Conservation (phyloP, 2,888 invertebrate genomes). For the Polydrusus pterygomalis region DNA sequence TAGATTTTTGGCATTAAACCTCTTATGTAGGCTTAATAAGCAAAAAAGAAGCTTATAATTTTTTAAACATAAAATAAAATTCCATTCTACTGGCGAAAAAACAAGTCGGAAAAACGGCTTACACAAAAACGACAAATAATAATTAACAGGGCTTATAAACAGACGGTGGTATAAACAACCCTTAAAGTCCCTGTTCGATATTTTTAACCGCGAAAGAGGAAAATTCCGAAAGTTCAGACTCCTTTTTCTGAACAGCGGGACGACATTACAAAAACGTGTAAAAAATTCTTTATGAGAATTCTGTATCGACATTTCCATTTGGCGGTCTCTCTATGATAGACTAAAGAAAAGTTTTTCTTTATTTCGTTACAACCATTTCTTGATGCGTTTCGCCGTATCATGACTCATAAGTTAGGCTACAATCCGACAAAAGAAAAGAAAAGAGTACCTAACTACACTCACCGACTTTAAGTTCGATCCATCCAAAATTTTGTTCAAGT, state of each 20-base stretch:
- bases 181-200: conserved; percentile 30
- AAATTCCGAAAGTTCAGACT: conserved; percentile 13
- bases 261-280: not conserved
- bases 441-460: too few species aligned
- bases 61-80: conserved; percentile 18
- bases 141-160: conserved; percentile 37
- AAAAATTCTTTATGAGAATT: too few species aligned
- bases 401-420: too few species aligned
- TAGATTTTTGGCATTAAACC: too few species aligned
- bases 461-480: too few species aligned
- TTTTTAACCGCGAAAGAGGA: conserved; percentile 30
- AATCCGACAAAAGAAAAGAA: too few species aligned
- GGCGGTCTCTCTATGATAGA: too few species aligned
- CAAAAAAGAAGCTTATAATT: conserved; percentile 21
- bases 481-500: too few species aligned
- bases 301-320: too few species aligned
- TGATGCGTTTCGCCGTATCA: too few species aligned
- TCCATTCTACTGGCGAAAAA: conserved; percentile 15
- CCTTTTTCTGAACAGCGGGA: conserved; percentile 15
- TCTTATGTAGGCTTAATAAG: not conserved
- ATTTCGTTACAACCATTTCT: too few species aligned
- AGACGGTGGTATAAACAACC: conserved; percentile 28
- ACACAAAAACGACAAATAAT: conserved; percentile 33
- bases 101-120: conserved; percentile 29
- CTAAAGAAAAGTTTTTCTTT: too few species aligned